phyloP scores from a whole-genome alignment of 2,797 vertebrate species.

The Macropus fuliginosus region DNA sequence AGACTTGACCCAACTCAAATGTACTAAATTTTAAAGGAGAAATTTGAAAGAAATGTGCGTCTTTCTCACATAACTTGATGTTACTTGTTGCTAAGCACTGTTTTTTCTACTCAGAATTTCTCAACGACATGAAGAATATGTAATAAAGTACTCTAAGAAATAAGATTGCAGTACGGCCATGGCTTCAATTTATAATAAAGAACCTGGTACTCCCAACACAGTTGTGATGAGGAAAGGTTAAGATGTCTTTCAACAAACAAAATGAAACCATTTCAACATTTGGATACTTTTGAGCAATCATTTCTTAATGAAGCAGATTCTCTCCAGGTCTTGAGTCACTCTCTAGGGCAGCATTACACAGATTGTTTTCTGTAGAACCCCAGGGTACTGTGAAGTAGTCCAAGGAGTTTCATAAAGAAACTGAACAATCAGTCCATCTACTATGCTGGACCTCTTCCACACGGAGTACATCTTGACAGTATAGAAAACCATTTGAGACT shows the following conservation, averaged over 20 bases:
- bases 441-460: background rate
- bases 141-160: background rate
- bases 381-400: background rate
- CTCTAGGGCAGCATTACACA: background rate
- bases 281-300: background rate
- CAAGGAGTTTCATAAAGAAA: background rate
- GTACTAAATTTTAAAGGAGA: background rate
- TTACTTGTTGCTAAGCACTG: background rate
- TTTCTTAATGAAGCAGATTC: background rate
- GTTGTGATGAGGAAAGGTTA: background rate
- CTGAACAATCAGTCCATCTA: background rate
- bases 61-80: background rate
- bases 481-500: background rate
- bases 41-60: background rate
- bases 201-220: background rate
- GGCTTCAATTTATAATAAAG: background rate
- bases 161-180: background rate
- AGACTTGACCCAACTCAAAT: background rate
- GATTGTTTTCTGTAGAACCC: background rate
- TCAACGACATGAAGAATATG: background rate
- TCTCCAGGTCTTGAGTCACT: background rate
- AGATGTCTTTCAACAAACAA: background rate
- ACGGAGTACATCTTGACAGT: background rate
- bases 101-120: constrained; percentile 12
- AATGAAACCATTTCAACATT: constrained; percentile 25